Evolutionary conservation across 1,140 invertebrate genomes (phyloP).

Genomic region (Heliconius nattereri): DNA sequence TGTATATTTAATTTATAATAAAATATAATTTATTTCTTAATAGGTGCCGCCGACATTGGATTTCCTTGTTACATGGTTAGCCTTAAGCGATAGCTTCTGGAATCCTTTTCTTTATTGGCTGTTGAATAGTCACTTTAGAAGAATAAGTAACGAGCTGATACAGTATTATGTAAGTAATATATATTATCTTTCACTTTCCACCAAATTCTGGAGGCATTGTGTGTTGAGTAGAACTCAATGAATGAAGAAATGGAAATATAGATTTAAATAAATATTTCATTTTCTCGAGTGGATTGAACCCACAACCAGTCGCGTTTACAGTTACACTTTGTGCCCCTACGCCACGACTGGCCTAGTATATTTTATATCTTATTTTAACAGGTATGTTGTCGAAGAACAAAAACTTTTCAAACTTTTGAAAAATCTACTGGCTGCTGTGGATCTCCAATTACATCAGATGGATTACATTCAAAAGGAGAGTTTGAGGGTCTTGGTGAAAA

Average conservation of each 20-base stretch:
- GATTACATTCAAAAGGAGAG: slow-evolving; percentile 82
- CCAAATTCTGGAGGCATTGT: too few relatives aligned
- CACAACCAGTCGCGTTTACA: too few relatives aligned
- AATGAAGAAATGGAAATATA: too few relatives aligned
- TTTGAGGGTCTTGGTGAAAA: slow-evolving; percentile 88
- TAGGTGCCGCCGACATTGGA: slow-evolving; percentile 89
- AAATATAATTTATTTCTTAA: slow-evolving; percentile 36
- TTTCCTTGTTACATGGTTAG: slow-evolving; percentile 91
- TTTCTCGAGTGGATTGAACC: too few relatives aligned
- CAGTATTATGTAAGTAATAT: slow-evolving; percentile 85
- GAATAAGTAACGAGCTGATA: slow-evolving; percentile 88
- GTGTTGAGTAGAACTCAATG: too few relatives aligned
- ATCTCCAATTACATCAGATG: slow-evolving; percentile 73
- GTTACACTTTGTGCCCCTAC: too few relatives aligned
- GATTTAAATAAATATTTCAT: too few relatives aligned
- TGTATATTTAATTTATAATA: too few relatives aligned
- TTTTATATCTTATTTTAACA: slow-evolving; percentile 39
- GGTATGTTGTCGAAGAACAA: slow-evolving; percentile 74
- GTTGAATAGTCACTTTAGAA: slow-evolving; percentile 91
- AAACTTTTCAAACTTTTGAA: slow-evolving; percentile 71
- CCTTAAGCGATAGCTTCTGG: slow-evolving; percentile 93
- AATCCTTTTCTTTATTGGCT: slow-evolving; percentile 94
- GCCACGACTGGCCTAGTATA: too few relatives aligned
- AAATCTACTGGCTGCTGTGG: slow-evolving; percentile 77
- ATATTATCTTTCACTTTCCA: neutral